Evolutionary conservation across 2,888 invertebrate genomes (phyloP).

Genomic region (Zaprionus lineosus): DNA sequence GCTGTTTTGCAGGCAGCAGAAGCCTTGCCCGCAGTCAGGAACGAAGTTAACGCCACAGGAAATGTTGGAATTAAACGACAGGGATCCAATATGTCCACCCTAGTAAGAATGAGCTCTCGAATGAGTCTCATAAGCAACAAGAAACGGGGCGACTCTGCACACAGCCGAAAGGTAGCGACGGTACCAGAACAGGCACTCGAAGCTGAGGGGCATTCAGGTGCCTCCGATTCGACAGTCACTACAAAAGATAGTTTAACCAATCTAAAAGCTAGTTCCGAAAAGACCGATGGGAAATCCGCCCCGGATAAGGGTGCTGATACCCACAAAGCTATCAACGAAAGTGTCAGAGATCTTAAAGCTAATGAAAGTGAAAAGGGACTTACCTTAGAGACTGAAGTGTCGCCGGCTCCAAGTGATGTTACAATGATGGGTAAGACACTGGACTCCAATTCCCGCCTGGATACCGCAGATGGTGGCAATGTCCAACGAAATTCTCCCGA

Average conservation of each 20-base stretch:
- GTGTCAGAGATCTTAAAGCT: slow-evolving; percentile 79
- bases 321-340: slow-evolving; percentile 81
- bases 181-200: slow-evolving; percentile 49
- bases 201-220: slow-evolving; percentile 46
- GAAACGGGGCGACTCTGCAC: slow-evolving; percentile 79
- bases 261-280: slow-evolving; percentile 75
- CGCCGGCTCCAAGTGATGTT: slow-evolving; percentile 72
- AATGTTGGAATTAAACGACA: slow-evolving; percentile 62
- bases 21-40: slow-evolving; percentile 58
- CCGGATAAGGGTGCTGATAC: slow-evolving; percentile 81
- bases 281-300: slow-evolving; percentile 80
- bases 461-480: slow-evolving; percentile 69
- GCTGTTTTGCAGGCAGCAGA: slow-evolving; percentile 68
- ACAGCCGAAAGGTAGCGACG: slow-evolving; percentile 70
- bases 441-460: slow-evolving; percentile 63
- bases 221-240: background rate
- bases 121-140: slow-evolving; percentile 78
- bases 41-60: slow-evolving; percentile 45
- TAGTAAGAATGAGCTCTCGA: slow-evolving; percentile 80
- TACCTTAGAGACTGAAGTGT: slow-evolving; percentile 55
- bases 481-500: slow-evolving; percentile 43
- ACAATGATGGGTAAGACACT: slow-evolving; percentile 66
- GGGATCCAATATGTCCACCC: slow-evolving; percentile 69
- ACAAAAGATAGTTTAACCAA: background rate
- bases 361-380: slow-evolving; percentile 79